phyloP scores from a whole-genome alignment of 2,797 vertebrate species.

The Pseudomugil tenellus region DNA sequence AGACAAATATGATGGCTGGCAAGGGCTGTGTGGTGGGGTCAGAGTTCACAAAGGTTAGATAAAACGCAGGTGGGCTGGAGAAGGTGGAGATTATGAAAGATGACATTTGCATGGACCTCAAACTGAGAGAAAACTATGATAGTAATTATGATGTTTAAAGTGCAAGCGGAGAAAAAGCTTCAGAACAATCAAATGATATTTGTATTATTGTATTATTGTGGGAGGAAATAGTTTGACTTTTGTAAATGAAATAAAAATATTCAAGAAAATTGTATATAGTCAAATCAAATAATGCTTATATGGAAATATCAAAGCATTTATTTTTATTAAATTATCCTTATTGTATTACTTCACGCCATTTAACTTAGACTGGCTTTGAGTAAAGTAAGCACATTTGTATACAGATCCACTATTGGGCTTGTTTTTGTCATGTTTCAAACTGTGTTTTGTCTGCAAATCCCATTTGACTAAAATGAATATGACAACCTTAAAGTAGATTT shows the following conservation, averaged over 20 bases:
- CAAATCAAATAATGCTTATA: not conserved
- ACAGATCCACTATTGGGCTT: slow-evolving; percentile 72
- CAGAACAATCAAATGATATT: not conserved
- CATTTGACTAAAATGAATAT: slow-evolving; percentile 83
- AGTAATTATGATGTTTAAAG: not conserved
- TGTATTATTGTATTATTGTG: too few species aligned
- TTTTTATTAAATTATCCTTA: slow-evolving; percentile 9
- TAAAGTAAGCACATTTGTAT: slow-evolving; percentile 58
- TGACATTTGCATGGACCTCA: slow-evolving; percentile 33
- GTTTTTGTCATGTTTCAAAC: slow-evolving; percentile 73
- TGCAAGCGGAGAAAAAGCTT: not conserved
- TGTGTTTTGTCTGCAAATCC: slow-evolving; percentile 81
- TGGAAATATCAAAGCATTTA: not conserved
- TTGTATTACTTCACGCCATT: slow-evolving; percentile 25
- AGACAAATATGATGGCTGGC: slow-evolving; percentile 83
- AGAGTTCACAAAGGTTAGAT: slow-evolving; percentile 80
- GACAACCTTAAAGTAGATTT: slow-evolving; percentile 86
- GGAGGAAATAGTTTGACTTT: not conserved
- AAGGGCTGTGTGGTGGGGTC: slow-evolving; percentile 80
- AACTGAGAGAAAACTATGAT: slow-evolving; percentile 14
- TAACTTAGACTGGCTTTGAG: slow-evolving; percentile 44
- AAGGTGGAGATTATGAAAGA: slow-evolving; percentile 36
- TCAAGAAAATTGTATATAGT: not conserved
- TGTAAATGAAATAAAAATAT: not conserved
- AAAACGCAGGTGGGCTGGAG: slow-evolving; percentile 58